These are phyloP conservation scores for Neodiprion pinetum DNA, from an alignment of 1,140 invertebrate species.

Conservation along the genomic window DNA sequence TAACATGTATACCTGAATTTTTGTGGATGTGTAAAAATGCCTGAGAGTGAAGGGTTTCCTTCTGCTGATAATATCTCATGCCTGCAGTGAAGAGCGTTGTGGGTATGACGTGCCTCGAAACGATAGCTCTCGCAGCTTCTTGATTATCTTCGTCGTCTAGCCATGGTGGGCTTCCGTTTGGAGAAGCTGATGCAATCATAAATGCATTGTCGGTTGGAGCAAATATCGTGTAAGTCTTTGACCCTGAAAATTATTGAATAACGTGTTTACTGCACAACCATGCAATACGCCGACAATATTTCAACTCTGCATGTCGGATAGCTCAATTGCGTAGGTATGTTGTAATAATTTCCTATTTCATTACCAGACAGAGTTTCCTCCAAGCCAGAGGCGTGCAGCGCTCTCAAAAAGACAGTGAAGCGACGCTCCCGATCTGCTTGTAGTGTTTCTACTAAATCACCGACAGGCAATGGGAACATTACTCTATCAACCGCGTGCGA, in stretches of 20 bases:
- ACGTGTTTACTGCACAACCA: not conserved
- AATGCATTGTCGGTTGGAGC: constrained; percentile 86
- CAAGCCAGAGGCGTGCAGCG: constrained; percentile 76
- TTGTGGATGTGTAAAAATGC: constrained; percentile 74
- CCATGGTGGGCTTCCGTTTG: constrained; percentile 58
- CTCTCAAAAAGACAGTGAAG: constrained; percentile 80
- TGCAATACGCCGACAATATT: too few relatives aligned
- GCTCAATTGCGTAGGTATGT: too few relatives aligned
- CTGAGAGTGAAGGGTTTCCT: constrained; percentile 72
- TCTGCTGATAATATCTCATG: constrained; percentile 85
- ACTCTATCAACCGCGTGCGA: constrained; percentile 87
- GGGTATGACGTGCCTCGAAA: constrained; percentile 79
- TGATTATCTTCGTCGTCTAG: constrained; percentile 60
- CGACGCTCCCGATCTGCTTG: constrained; percentile 80
- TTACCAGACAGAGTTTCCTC: constrained; percentile 75
- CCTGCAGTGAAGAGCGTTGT: constrained; percentile 82
- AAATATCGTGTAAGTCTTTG: constrained; percentile 84
- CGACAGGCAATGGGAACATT: constrained; percentile 86
- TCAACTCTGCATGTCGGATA: too few relatives aligned
- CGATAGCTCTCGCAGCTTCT: constrained; percentile 75
- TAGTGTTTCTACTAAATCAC: constrained; percentile 81
- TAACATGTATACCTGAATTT: constrained; percentile 69
- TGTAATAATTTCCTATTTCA: not conserved
- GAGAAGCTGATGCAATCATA: constrained; percentile 42
- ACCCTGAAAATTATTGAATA: constrained; percentile 60